Evolutionary conservation across 1,140 invertebrate genomes (phyloP).

Genomic region (Drosophila carrolli): DNA sequence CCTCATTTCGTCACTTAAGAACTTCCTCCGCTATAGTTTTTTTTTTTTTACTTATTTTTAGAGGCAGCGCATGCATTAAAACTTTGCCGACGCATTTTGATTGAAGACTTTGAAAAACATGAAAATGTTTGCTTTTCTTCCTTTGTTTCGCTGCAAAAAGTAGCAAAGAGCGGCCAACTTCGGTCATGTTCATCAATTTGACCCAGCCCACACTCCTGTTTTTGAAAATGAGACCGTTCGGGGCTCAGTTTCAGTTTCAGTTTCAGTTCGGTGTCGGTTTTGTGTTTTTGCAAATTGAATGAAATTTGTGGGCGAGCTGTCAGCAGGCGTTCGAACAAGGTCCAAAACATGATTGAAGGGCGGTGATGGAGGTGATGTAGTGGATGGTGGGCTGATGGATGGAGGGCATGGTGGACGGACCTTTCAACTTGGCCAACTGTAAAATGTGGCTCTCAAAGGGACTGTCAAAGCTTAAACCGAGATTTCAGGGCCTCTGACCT

Average conservation of each 20-base stretch:
- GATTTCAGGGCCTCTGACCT: constrained; percentile 8
- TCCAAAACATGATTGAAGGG: constrained; percentile 49
- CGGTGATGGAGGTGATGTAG: neutral
- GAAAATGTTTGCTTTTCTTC: constrained; percentile 51
- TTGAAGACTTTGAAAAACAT: constrained; percentile 68
- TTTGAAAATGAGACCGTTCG: neutral
- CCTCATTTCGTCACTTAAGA: constrained; percentile 43
- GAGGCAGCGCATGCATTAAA: constrained; percentile 62
- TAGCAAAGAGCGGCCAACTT: constrained; percentile 37
- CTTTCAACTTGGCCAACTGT: constrained; percentile 17
- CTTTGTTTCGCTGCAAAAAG: constrained; percentile 12
- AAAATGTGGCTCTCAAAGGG: constrained; percentile 20
- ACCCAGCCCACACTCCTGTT: constrained; percentile 21
- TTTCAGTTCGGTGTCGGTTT: constrained; percentile 12
- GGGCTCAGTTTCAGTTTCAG: constrained; percentile 16
- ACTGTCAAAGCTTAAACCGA: neutral
- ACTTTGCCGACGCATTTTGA: constrained; percentile 81
- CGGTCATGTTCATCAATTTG: constrained; percentile 57
- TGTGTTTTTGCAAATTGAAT: constrained; percentile 74
- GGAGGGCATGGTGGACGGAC: constrained; percentile 12
- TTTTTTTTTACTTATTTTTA: constrained; percentile 12
- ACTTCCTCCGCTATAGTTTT: constrained; percentile 44
- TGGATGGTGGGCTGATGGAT: constrained; percentile 9
- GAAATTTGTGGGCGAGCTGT: constrained; percentile 57
- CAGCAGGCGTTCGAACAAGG: constrained; percentile 44